These are phyloP conservation scores for Arizona elegans DNA, from an alignment of 2,113 vertebrate species.

Conservation along the genomic window DNA sequence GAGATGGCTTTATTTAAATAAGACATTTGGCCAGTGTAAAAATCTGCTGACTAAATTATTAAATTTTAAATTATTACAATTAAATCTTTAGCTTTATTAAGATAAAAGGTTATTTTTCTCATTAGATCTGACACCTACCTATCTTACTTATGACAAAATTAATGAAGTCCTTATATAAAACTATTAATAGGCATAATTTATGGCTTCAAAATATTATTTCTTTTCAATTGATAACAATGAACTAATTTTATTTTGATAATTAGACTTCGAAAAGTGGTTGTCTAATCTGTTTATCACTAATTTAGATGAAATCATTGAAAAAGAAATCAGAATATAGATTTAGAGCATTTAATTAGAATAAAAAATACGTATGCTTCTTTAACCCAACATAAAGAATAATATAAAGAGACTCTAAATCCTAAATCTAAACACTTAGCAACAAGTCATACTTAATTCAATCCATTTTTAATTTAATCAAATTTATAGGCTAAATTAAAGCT, in stretches of 20 bases:
- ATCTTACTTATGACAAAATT: background rate
- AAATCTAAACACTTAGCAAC: background rate
- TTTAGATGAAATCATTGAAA: background rate
- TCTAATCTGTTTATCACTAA: background rate
- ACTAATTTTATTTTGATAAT: background rate
- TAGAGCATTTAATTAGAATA: background rate
- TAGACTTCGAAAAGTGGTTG: background rate
- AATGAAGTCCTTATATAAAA: background rate
- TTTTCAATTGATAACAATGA: background rate
- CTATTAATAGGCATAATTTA: background rate
- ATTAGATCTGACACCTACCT: background rate
- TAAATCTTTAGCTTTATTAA: background rate
- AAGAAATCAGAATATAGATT: background rate
- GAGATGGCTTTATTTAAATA: background rate
- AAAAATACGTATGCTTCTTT: background rate
- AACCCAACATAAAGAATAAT: background rate
- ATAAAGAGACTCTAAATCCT: background rate
- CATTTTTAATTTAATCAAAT: background rate
- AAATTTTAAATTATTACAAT: too few species aligned
- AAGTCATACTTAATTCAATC: background rate
- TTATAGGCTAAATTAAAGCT: background rate
- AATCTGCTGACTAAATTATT: background rate
- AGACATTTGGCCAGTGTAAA: background rate
- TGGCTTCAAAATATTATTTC: background rate
- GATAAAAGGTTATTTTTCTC: background rate